These are phyloP conservation scores for Alsophila aescularia DNA, from an alignment of 2,888 invertebrate species.

Conservation along the genomic window DNA sequence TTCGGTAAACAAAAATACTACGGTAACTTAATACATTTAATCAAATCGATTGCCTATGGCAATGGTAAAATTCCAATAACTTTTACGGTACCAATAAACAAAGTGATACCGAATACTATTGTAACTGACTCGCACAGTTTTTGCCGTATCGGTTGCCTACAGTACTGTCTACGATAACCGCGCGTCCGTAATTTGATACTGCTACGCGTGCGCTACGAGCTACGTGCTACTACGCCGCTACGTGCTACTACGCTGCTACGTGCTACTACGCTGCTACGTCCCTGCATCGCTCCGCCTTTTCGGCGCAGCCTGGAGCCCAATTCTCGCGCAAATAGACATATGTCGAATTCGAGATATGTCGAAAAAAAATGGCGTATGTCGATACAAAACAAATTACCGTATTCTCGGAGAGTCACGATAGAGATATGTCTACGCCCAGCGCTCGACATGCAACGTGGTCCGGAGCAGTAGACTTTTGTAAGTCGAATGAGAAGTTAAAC, in stretches of 20 bases:
- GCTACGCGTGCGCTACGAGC: slow-evolving; percentile 5
- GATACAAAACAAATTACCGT: too few species aligned
- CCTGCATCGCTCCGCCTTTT: neutral
- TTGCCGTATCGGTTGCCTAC: slow-evolving; percentile 3
- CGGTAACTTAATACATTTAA: slow-evolving; percentile 6
- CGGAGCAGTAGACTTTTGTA: too few species aligned
- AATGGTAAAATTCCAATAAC: slow-evolving; percentile 7
- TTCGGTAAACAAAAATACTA: slow-evolving; percentile 3
- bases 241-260: neutral
- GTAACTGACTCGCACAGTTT: slow-evolving; percentile 5
- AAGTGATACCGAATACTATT: slow-evolving; percentile 15
- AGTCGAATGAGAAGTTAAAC: too few species aligned
- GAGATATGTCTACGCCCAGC: too few species aligned
- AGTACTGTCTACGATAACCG: slow-evolving; percentile 6
- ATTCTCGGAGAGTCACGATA: too few species aligned
- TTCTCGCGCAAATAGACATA: too few species aligned
- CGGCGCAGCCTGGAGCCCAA: too few species aligned
- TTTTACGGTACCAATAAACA: slow-evolving; percentile 10
- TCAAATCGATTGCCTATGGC: slow-evolving; percentile 1
- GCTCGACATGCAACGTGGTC: too few species aligned
- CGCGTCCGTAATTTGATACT: slow-evolving; percentile 8
- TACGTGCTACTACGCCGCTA: slow-evolving; percentile 14
- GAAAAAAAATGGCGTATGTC: too few species aligned
- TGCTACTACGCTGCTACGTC: neutral
- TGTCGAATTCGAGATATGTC: too few species aligned